Evolutionary conservation across 1,140 invertebrate species (phyloP), one percentile per base, ranked within the genome.

Genomic region (Calliopsis andreniformis): DNA sequence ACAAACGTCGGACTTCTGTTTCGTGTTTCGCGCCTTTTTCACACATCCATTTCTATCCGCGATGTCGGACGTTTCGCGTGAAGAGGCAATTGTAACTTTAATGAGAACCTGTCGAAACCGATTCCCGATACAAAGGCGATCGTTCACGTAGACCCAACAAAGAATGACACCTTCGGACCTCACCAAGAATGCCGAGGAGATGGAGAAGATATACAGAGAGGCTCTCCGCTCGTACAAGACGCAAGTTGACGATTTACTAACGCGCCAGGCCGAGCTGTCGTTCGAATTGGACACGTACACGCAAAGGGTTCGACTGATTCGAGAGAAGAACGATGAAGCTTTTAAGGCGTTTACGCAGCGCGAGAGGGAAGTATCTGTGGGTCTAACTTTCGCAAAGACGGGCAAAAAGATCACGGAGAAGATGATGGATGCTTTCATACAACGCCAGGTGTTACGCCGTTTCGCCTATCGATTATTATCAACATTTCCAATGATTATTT

Each of bases 201-300:
- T 79, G 64, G 80, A 86, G 20, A 32, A 63, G 56, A 55, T 49
- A n/a, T 87, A 87, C 32, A 75, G 32, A 20, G 67, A 78, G 58
- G 80, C 56, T n/a, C 68, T 88, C 55, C 4, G 39, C 7, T 42
- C 53, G 4, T 87, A 87, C 59, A 87, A 87, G 51, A 68, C 45
- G 25, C 73, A 78, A 3, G 30, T 79, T 7, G 85, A 87, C 51
- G 63, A 79, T 18, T 47, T 83, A 35, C 42, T 23, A 16, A 61
- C 63, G 23, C 51, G 49, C 30, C 59, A 66, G n/a, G 35, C 32
- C 18, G 73, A 80, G 8, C 59, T 82, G 43, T 45, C 32, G 2
- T n/a, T 10, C n/a, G 82, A 86, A 2, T 45, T 84, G 18, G 42
- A 78, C 3, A 56, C 20, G 49, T 71, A 83, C 49, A 61, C 73